phyloP scores from a whole-genome alignment of 1,140 invertebrate genomes.

The Diplogasteroides magnus region DNA sequence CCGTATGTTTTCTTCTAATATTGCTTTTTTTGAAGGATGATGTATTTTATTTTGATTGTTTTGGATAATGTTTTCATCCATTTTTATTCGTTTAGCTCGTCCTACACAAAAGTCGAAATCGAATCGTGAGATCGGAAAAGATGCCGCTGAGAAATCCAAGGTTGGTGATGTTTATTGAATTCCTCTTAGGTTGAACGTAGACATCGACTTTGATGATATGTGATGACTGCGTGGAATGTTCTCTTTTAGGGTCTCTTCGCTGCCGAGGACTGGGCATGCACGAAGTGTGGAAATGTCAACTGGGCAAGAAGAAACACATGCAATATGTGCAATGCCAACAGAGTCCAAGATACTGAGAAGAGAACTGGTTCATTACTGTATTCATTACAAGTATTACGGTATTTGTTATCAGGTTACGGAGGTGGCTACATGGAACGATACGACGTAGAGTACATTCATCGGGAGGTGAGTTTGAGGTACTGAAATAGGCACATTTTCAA shows the following conservation, averaged over 20 bases:
- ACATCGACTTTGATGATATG: too few relatives aligned
- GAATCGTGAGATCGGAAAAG: constrained; percentile 93
- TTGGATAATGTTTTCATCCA: too few relatives aligned
- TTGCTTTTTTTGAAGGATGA: too few relatives aligned
- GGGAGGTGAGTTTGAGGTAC: neutral
- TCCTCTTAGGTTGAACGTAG: neutral
- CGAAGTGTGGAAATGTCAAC: constrained; percentile 97
- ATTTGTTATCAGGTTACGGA: constrained; percentile 50
- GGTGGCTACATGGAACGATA: constrained; percentile 81
- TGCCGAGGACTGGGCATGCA: constrained; percentile 99
- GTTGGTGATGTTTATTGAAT: neutral
- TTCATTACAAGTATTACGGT: constrained; percentile 11
- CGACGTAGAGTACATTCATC: constrained; percentile 76
- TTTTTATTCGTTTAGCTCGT: neutral
- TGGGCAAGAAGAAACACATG: constrained; percentile 93
- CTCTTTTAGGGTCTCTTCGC: constrained; percentile 76
- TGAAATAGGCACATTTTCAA: too few relatives aligned
- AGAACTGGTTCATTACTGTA: constrained; percentile 59
- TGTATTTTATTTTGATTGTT: too few relatives aligned
- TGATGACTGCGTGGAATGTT: neutral
- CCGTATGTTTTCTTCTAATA: too few relatives aligned
- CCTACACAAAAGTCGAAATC: constrained; percentile 67
- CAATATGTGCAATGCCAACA: constrained; percentile 97
- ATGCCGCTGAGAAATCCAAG: constrained; percentile 88
- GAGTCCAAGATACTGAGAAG: constrained; percentile 81